These are phyloP conservation scores for Colostygia pectinataria DNA, from an alignment of 2,888 invertebrate species.

Conservation along the genomic window DNA sequence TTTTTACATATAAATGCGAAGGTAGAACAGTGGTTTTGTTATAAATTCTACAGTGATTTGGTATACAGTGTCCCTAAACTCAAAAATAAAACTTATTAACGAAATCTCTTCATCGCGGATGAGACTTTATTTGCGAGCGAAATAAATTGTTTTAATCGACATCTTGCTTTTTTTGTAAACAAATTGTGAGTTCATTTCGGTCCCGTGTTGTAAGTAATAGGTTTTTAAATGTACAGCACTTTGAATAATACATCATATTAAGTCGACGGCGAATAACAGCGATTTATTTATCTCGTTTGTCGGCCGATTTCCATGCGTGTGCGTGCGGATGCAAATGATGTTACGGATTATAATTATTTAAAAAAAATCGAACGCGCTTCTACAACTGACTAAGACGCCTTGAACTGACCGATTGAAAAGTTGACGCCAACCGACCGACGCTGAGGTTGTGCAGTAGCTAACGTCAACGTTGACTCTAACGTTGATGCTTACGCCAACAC, in stretches of 20 bases:
- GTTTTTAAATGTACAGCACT: conserved; percentile 62
- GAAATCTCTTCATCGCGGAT: conserved; percentile 53
- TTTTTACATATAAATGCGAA: too few species aligned
- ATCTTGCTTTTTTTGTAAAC: conserved; percentile 51
- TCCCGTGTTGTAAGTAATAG: conserved; percentile 68
- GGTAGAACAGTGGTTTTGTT: too few species aligned
- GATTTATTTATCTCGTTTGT: conserved; percentile 47
- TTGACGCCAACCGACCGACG: too few species aligned
- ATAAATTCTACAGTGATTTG: neutral
- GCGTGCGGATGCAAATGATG: conserved; percentile 11
- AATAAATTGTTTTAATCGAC: conserved; percentile 54
- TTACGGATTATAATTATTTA: conserved; percentile 12
- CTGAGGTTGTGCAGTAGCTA: too few species aligned
- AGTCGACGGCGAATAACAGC: conserved; percentile 45
- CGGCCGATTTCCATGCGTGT: conserved; percentile 18
- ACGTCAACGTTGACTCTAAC: too few species aligned
- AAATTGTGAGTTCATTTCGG: conserved; percentile 53
- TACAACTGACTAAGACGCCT: too few species aligned
- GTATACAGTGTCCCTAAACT: neutral
- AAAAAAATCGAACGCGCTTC: neutral
- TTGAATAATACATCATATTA: conserved; percentile 54
- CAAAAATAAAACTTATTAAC: conserved; percentile 45
- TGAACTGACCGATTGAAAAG: too few species aligned
- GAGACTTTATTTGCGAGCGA: conserved; percentile 60
- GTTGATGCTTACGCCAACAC: too few species aligned